Evolutionary conservation across 2,113 vertebrate species (phyloP).

Genomic region (Probosciger aterrimus): DNA sequence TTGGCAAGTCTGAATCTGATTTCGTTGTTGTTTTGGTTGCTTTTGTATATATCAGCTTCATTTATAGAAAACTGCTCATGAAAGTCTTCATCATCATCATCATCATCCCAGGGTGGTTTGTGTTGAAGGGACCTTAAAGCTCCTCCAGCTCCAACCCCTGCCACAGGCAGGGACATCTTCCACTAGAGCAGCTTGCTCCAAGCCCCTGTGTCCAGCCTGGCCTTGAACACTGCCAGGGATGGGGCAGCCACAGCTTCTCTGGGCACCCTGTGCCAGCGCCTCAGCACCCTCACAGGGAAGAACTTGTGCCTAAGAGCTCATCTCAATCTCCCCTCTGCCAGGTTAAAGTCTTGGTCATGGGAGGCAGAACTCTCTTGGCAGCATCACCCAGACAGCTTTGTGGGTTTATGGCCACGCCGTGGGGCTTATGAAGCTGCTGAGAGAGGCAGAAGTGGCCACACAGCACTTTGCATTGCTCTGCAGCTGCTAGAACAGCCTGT

Average conservation of each 20-base stretch:
- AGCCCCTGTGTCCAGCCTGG: no score
- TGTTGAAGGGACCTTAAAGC: neutral
- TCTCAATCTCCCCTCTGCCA: neutral
- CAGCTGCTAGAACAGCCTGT: neutral
- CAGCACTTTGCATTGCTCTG: neutral
- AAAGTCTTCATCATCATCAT: neutral
- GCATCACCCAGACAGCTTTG: neutral
- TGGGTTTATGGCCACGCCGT: accelerated
- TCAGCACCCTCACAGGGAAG: neutral
- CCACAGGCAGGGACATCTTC: neutral
- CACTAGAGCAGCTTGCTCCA: no score
- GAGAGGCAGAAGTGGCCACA: neutral
- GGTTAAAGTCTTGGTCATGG: neutral
- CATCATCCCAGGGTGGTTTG: neutral
- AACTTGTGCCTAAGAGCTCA: neutral
- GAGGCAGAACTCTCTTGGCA: neutral
- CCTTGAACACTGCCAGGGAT: no score
- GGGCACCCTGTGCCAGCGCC: neutral
- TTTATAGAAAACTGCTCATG: neutral
- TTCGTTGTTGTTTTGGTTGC: neutral
- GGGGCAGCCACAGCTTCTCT: no score
- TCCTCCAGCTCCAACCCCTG: neutral
- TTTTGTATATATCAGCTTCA: neutral
- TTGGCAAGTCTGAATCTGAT: neutral
- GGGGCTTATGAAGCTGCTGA: neutral